phyloP scores from a whole-genome alignment of 2,888 invertebrate species.

The Uropetala carovei region DNA sequence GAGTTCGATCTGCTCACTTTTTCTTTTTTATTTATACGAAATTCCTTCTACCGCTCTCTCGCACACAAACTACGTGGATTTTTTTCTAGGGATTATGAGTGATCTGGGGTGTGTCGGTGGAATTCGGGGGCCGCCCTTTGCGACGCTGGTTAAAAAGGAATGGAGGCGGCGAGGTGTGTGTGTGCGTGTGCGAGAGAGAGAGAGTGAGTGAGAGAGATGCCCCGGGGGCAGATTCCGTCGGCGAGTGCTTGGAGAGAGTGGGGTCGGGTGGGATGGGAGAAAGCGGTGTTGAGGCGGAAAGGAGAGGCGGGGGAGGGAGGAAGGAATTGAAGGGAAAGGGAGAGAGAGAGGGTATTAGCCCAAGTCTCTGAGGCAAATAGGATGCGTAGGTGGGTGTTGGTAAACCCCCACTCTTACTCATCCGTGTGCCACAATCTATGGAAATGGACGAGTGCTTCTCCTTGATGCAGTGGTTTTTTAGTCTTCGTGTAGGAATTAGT shows the following conservation, averaged over 20 bases:
- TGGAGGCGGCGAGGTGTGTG: not conserved
- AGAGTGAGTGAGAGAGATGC: not conserved
- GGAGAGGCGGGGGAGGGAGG: not conserved
- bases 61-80: not conserved
- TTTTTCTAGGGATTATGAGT: constrained; percentile 38
- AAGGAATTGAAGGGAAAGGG: not conserved
- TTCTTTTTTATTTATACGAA: not conserved
- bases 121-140: not conserved
- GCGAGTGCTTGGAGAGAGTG: constrained; percentile 30
- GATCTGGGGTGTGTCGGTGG: not conserved
- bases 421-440: not conserved
- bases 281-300: not conserved
- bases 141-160: not conserved
- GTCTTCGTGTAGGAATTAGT: not conserved
- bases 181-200: not conserved
- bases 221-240: constrained; percentile 59
- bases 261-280: not conserved
- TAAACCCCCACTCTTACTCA: not conserved
- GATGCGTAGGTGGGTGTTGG: not conserved
- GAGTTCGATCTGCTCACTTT: not conserved
- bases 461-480: not conserved
- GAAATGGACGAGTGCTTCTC: not conserved
- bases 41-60: not conserved
- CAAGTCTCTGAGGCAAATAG: not conserved
- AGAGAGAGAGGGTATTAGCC: constrained; percentile 18